phyloP scores from a whole-genome alignment of 2,888 invertebrate genomes.

The Macrosoma leucophasiata region DNA sequence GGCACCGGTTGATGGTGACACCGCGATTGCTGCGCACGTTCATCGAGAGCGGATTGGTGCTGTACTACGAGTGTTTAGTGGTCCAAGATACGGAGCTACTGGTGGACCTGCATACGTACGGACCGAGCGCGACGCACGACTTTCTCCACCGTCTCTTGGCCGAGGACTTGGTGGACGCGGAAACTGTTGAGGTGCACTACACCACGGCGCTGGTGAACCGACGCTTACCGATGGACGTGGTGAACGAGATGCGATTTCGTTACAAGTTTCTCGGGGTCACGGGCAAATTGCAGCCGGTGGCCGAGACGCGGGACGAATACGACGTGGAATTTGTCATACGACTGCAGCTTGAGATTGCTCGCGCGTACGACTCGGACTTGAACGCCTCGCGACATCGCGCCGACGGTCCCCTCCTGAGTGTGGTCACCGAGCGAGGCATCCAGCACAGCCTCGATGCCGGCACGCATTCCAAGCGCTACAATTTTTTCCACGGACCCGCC shows the following conservation, averaged over 20 bases:
- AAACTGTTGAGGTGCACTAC: slow-evolving; percentile 3
- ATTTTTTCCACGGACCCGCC: slow-evolving; percentile 1
- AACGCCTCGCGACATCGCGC: slow-evolving; percentile 4
- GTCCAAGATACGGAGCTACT: slow-evolving; percentile 2
- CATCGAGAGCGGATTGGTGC: slow-evolving; percentile 5
- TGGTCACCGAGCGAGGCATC: slow-evolving; percentile 4
- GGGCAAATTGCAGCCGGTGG: slow-evolving; percentile 2
- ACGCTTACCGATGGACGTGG: too few relatives aligned
- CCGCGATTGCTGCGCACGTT: slow-evolving; percentile 2
- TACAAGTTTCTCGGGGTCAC: slow-evolving; percentile 2
- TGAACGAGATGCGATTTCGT: slow-evolving; percentile 3
- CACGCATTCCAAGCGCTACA: slow-evolving; percentile 3
- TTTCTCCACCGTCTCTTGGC: slow-evolving; percentile 1
- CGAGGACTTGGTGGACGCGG: slow-evolving; percentile 2
- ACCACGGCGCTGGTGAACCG: too few relatives aligned
- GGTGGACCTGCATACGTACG: slow-evolving; percentile 2
- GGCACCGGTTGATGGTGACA: slow-evolving; percentile 3
- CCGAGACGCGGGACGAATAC: slow-evolving; percentile 1
- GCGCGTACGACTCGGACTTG: background rate
- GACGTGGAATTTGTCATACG: slow-evolving; percentile 3
- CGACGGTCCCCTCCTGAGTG: slow-evolving; percentile 3
- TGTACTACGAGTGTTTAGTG: slow-evolving; percentile 2
- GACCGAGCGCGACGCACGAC: slow-evolving; percentile 2
- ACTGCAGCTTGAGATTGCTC: slow-evolving; percentile 1
- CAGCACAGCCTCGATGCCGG: slow-evolving; percentile 4